These are phyloP conservation scores for Mobula hypostoma DNA, from an alignment of 2,113 vertebrate genomes.

Conservation along the genomic window DNA sequence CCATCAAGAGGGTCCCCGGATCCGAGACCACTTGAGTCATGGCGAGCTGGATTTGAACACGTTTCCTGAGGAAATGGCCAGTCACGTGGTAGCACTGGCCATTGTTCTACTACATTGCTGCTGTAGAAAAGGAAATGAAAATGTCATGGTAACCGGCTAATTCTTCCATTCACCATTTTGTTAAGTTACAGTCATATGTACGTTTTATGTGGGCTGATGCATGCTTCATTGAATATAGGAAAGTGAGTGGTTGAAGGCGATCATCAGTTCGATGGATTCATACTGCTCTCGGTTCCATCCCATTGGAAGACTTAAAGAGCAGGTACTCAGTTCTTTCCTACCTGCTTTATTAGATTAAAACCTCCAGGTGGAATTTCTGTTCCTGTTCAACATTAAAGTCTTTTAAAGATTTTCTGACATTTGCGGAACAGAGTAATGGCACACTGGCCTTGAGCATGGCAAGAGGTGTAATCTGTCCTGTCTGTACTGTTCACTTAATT, in stretches of 20 bases:
- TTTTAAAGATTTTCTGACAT: not conserved
- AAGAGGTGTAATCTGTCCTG: too few relatives aligned
- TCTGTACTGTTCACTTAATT: not conserved
- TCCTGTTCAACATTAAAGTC: not conserved
- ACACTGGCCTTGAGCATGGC: not conserved
- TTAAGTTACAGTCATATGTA: not conserved
- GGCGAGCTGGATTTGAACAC: slow-evolving; percentile 53
- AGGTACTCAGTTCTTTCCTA: slow-evolving; percentile 46
- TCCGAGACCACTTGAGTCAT: slow-evolving; percentile 65
- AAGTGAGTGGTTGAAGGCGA: slow-evolving; percentile 37
- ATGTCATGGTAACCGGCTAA: not conserved
- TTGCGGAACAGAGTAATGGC: not conserved
- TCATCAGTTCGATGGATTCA: slow-evolving; percentile 44
- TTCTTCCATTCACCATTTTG: not conserved
- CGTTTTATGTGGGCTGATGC: not conserved
- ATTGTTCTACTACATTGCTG: slow-evolving; percentile 52
- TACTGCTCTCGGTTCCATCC: slow-evolving; percentile 62
- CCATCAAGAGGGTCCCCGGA: slow-evolving; percentile 62
- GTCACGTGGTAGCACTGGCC: slow-evolving; percentile 57
- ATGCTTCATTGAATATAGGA: slow-evolving; percentile 50
- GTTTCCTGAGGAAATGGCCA: slow-evolving; percentile 53
- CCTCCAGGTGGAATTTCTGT: not conserved
- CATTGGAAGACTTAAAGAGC: slow-evolving; percentile 50
- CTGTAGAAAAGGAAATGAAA: slow-evolving; percentile 8
- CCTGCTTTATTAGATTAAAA: slow-evolving; percentile 16